Evolutionary conservation across 2,888 invertebrate species (phyloP), one percentile per base, ranked within the genome.

Genomic region (Serripes groenlandicus): DNA sequence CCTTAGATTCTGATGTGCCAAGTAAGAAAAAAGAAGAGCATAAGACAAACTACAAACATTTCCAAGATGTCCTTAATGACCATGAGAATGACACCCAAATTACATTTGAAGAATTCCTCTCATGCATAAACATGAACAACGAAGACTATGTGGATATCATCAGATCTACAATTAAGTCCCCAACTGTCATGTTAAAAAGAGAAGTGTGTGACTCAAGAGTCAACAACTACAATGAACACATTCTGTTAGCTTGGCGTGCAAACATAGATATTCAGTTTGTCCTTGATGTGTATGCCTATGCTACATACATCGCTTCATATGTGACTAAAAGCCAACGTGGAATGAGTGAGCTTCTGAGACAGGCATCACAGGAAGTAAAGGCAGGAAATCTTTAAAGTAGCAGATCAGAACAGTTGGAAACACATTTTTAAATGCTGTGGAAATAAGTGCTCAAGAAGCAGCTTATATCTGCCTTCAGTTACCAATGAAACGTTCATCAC

Each of bases 361-460:
- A 83, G 21, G 85, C 85, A n/a, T 37, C 52, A 21, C 62, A 80
- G 28, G 85, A 87, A 75, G 78, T 81, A 15, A 78, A 35, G 18
- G 82, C 34, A 71, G 21, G n/a, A 71, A 71, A n/a, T n/a, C n/a
- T 70, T n/a, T 87, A 7, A 54, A 71, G 52, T 49, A 83, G 23
- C 73, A 81, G 60, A 66, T 77, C 9, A 11, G 49, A 37, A 7
- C n/a, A 15, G 62, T 77, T 32, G 74, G 69, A 9, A 56, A 77
- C 23, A 86, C 76, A 34, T 90, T 92, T 58, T 35, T 90, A 5
- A 89, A 88, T 68, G 35, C 77, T 56, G 85, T 79, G 0, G 90
- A 91, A 73, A 74, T 91, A 3, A 83, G 83, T 26, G 90, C 90
- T 0, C 90, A 91, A 80, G 91, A 92, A 78, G 90, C 91, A 56